Base-by-base conservation (phyloP, 92 coral and sea anemone species). In the Micromussa lordhowensis region DNA sequence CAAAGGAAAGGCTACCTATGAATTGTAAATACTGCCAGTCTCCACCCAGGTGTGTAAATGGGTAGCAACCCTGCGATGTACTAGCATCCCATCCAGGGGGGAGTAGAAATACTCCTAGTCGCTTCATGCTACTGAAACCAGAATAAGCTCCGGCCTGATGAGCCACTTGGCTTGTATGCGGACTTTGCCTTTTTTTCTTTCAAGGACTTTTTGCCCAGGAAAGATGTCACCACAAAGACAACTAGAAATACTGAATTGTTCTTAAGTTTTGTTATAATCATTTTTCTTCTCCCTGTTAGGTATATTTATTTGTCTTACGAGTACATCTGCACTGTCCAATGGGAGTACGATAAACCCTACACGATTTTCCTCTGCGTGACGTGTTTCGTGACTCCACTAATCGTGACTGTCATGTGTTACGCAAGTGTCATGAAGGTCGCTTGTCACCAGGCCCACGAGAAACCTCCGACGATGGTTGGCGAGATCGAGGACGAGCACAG, bases 321-420 rank as follows among this genome's bases (percentile, higher is more conserved):
- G 83, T 91, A 69, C 82, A 91, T 91, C 79, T 91, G 94, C 85
- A 88, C 94, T 1, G 89, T 91, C 59, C 94, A 91, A 70, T 91
- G 94, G 94, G 94, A 91, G 73, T 32, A 79, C 34, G 78, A 88
- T 44, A 55, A 53, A 24, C 72, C 75, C 44, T 91, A 71, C 78
- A 88, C 94, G 12, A 44, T 91, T n/a, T 78, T 84, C 64, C 82
- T 88, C 34, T 75, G 88, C 78, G 73, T 53, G 68, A 38, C 84
- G 32, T 88, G 92, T 49, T 91, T 91, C 59, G 31, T 79, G 24
- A 77, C 79, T 36, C 94, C 94, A 4, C 36, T 88, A 48, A 21
- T 88, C 48, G 86, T 91, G 55, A 88, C 92, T 54, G 75, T 88
- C 26, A 61, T 84, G 17, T 91, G 94, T 57, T 88, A 91, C 74